Evolutionary conservation across 2,797 vertebrate species (phyloP).

Genomic region (Rachycentron canadum): DNA sequence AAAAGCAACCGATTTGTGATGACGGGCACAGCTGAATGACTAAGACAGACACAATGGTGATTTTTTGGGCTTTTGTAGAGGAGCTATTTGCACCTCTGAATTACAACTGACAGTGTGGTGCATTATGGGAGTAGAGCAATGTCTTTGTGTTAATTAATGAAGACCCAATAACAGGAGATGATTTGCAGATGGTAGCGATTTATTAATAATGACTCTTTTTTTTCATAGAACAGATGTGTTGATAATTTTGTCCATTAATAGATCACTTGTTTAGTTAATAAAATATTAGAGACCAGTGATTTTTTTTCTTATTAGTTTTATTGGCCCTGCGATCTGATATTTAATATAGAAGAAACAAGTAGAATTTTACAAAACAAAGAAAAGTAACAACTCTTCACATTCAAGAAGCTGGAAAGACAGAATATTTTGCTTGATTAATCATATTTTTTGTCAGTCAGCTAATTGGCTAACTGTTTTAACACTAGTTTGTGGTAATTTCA

Average conservation of each 20-base stretch:
- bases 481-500: too few relatives aligned
- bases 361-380: background rate
- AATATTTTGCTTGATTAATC: background rate
- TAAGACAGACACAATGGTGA: slow-evolving; percentile 8
- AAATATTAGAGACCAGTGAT: too few relatives aligned
- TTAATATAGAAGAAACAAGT: too few relatives aligned
- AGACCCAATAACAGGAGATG: slow-evolving; percentile 15
- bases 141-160: slow-evolving; percentile 24
- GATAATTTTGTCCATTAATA: background rate
- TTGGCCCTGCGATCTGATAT: background rate
- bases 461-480: background rate
- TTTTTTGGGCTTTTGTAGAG: background rate
- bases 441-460: background rate
- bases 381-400: background rate
- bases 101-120: background rate
- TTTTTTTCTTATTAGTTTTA: background rate
- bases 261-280: background rate
- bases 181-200: slow-evolving; percentile 14
- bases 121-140: background rate
- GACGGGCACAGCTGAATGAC: background rate
- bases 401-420: background rate
- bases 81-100: background rate
- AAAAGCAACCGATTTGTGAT: slow-evolving; percentile 35
- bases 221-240: background rate
- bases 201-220: background rate